Percentiles rank a stretch among this genome's conserved stretches.
Evolutionary conservation across 2,888 invertebrate species (phyloP).

Genomic region (Tetranychus truncatus): DNA sequence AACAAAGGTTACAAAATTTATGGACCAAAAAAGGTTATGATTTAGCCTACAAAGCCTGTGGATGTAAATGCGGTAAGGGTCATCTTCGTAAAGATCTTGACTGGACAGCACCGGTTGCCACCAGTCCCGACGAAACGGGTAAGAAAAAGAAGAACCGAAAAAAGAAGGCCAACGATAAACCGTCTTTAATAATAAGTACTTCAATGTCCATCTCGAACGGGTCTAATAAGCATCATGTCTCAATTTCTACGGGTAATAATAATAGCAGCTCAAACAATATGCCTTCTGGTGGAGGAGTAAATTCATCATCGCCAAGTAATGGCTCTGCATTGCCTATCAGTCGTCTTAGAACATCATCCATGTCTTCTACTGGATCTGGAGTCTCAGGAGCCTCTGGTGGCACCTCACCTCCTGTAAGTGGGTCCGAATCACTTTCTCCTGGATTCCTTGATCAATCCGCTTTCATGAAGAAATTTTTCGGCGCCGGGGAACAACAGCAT

Average conservation of each 20-base stretch:
- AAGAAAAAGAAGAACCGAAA: constrained; percentile 48
- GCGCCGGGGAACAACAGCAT: constrained; percentile 13
- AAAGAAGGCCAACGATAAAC: constrained; percentile 46
- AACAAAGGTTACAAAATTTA: constrained; percentile 77
- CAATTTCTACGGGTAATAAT: constrained; percentile 44
- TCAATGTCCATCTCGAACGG: constrained; percentile 3
- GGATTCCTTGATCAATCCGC: constrained; percentile 55
- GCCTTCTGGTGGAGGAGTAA: background rate
- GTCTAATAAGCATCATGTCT: constrained; percentile 14
- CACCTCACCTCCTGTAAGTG: constrained; percentile 24
- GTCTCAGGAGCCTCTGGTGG: constrained; percentile 39
- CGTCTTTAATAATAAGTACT: constrained; percentile 38
- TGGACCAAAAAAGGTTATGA: constrained; percentile 98
- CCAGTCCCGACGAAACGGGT: constrained; percentile 38
- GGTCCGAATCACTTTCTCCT: constrained; percentile 34
- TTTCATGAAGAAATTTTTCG: constrained; percentile 35
- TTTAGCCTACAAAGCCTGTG: constrained; percentile 80
- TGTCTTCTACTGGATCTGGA: constrained; percentile 49
- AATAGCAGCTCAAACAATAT: constrained; percentile 36
- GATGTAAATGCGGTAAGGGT: constrained; percentile 76
- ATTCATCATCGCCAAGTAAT: background rate
- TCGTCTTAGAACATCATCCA: constrained; percentile 27
- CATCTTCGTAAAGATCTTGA: constrained; percentile 84
- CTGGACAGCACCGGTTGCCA: constrained; percentile 50
- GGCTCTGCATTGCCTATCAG: background rate